These are phyloP conservation scores for Pygoscelis antarcticus DNA, from an alignment of 2,113 vertebrate genomes.

Conservation along the genomic window DNA sequence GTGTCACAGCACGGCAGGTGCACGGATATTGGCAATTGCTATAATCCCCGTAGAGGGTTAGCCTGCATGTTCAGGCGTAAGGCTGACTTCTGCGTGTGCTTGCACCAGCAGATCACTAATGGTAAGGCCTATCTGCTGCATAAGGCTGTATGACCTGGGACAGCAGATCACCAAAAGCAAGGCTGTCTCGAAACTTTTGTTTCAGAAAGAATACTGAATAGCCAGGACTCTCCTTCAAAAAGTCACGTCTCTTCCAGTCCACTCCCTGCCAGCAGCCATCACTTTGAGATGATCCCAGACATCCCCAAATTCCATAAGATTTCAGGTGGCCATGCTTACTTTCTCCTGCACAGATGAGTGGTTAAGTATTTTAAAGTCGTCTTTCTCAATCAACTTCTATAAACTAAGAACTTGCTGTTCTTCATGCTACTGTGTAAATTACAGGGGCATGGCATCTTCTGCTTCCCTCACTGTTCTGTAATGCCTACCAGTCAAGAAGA, in stretches of 20 bases:
- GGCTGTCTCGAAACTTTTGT: neutral
- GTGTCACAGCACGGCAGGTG: accelerated
- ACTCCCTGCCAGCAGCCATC: neutral
- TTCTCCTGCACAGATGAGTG: neutral
- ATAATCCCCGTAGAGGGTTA: accelerated
- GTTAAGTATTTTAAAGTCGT: neutral
- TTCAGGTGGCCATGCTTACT: neutral
- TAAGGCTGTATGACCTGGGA: too few relatives aligned
- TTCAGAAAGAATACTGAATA: neutral
- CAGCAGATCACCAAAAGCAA: neutral
- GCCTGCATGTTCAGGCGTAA: accelerated
- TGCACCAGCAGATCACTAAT: accelerated
- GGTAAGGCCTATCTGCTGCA: accelerated
- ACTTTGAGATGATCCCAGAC: neutral
- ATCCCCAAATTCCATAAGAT: too few relatives aligned
- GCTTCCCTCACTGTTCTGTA: neutral
- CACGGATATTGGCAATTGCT: accelerated
- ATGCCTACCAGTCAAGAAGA: neutral
- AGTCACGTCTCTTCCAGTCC: accelerated
- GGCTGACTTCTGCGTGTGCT: accelerated
- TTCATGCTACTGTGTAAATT: neutral
- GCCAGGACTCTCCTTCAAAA: neutral
- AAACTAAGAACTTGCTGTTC: neutral
- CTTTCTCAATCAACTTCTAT: neutral
- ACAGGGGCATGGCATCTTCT: neutral